Base-by-base conservation (phyloP, 2,113 vertebrate species). In the Hemiscyllium ocellatum region DNA sequence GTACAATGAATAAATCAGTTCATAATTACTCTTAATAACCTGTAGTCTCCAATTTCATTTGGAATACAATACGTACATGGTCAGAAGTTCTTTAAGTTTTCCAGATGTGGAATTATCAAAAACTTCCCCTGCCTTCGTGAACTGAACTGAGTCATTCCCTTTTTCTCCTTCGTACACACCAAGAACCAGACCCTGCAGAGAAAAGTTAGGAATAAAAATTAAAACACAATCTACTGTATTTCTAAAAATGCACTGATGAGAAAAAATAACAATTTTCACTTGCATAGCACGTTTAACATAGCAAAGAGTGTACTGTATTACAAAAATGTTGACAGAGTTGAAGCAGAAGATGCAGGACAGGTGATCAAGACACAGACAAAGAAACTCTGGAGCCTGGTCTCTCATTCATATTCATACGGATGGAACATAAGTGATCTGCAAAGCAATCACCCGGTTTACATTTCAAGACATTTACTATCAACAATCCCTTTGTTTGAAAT, bases 171-270 rank as follows among this genome's bases (percentile, higher is more conserved):
- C 97, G 97, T 99, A 99, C 93, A 98, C 97, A 76, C 99, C 99
- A 89, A 99, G 97, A 95, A 99, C 97, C 70, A 99, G 97, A 95
- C 99, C 99, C 99, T 99, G 94, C 37, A 70, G 33, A 12, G 69
- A 56, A 72, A 33, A 68, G 87, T 65, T 7, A 61, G 47, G 68
- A 17, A 52, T 42, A 52, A 95, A 95, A 29, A 72, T 72, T 19
- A 47, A 47, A 47, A 50, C 5, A 66, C 29, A 91, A 65, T 20
- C 22, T 93, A 68, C 89, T 93, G n/a, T 42, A 42, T 20, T 83
- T 83, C 19, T 2, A 93, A 7, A 93, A 65, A 6, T 66, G 15
- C n/a, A 42, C 42, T 47, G 42, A 22, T 47, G 15, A 83, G 37
- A 83, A 47, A 47, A 83, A 42, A 80, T 80, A 80, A 15, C 33